Percentiles rank a stretch among this genome's conserved stretches.
phyloP scores from a whole-genome alignment of 2,888 invertebrate genomes.

The Dascillus cervinus region DNA sequence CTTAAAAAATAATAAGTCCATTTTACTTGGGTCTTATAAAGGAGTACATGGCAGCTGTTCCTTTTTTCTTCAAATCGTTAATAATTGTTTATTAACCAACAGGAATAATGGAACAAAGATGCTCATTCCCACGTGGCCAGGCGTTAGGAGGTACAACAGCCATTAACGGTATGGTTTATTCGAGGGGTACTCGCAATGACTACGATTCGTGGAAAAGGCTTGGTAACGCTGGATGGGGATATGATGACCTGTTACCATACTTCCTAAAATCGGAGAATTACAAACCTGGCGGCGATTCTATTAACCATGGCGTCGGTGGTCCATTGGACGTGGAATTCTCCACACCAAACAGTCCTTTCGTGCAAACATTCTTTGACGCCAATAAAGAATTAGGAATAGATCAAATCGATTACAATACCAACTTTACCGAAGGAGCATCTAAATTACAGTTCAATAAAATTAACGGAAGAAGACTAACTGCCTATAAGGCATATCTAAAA shows the following conservation, averaged over 20 bases:
- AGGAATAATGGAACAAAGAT: conserved; percentile 16
- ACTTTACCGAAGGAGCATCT: conserved; percentile 53
- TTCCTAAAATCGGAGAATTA: conserved; percentile 30
- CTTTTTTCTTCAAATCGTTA: too few relatives aligned
- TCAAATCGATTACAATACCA: conserved; percentile 57
- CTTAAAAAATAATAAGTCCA: too few relatives aligned
- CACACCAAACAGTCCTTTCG: conserved; percentile 48
- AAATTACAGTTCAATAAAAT: conserved; percentile 53
- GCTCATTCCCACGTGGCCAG: conserved; percentile 16
- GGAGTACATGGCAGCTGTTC: too few relatives aligned
- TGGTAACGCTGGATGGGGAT: conserved; percentile 42
- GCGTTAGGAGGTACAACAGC: conserved; percentile 17
- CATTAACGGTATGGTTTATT: conserved; percentile 19
- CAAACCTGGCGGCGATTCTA: conserved; percentile 46
- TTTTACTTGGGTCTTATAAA: too few relatives aligned
- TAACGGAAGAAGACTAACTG: conserved; percentile 51
- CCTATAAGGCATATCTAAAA: conserved; percentile 53
- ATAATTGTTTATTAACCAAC: too few relatives aligned
- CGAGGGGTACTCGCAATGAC: conserved; percentile 17
- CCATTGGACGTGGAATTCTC: conserved; percentile 62
- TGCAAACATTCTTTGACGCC: conserved; percentile 54
- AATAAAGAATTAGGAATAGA: conserved; percentile 59
- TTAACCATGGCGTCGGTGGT: conserved; percentile 57
- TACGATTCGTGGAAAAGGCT: conserved; percentile 18
- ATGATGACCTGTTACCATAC: conserved; percentile 29